Percentiles rank a stretch among this genome's conserved stretches.
Conservation (phyloP, 2,797 vertebrate species). For the Lepilemur ruficaudatus region DNA sequence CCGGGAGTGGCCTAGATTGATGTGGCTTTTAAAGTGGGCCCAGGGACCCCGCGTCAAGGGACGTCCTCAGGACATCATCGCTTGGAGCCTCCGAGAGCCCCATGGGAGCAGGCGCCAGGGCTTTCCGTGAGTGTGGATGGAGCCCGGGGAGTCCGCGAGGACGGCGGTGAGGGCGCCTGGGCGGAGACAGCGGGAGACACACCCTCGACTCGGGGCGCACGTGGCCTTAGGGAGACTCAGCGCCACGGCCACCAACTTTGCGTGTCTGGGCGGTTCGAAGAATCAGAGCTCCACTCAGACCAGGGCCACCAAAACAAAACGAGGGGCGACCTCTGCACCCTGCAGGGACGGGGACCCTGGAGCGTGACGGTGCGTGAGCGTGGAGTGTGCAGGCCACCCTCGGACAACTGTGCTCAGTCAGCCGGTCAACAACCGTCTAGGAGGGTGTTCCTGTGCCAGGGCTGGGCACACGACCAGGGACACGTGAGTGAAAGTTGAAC, state of each 20-base stretch:
- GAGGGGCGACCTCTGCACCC: not conserved
- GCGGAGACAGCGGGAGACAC: rapidly evolving
- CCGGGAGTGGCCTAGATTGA: too few relatives aligned
- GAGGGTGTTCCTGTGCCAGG: not conserved
- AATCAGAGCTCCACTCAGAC: not conserved
- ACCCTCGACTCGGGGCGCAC: not conserved
- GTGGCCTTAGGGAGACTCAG: not conserved
- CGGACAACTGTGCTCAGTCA: not conserved
- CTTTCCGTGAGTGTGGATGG: too few relatives aligned
- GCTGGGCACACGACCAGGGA: not conserved
- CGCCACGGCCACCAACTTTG: not conserved
- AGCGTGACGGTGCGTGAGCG: rapidly evolving
- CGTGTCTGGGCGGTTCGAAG: not conserved
- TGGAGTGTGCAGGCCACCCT: not conserved
- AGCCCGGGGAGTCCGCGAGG: not conserved
- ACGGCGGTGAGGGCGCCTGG: not conserved
- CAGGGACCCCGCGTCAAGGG: too few relatives aligned
- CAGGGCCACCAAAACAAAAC: not conserved
- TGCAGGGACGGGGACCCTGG: too few relatives aligned
- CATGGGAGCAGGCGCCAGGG: too few relatives aligned
- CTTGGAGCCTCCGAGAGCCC: too few relatives aligned
- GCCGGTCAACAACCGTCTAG: rapidly evolving
- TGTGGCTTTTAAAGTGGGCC: too few relatives aligned
- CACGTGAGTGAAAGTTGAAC: rapidly evolving
- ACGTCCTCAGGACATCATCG: too few relatives aligned